Percentiles rank a stretch among this genome's conserved stretches.
Conservation (phyloP, 2,113 vertebrate genomes). For the Daubentonia madagascariensis region DNA sequence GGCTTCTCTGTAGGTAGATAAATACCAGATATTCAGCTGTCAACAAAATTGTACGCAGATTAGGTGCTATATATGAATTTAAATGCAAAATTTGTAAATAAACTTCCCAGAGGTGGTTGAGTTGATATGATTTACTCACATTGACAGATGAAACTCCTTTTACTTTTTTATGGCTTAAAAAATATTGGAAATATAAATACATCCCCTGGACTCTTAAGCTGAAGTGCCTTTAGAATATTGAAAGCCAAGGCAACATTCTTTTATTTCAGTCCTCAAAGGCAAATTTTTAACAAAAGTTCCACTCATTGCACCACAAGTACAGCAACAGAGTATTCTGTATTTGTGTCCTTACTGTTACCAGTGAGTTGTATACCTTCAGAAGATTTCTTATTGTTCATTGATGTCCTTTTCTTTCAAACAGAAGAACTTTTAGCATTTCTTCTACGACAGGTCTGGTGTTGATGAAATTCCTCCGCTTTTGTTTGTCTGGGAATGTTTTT, state of each 20-base stretch:
- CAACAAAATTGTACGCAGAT: conserved; percentile 62
- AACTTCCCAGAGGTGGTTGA: conserved; percentile 44
- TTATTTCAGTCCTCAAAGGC: conserved; percentile 36
- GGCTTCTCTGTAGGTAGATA: conserved; percentile 31
- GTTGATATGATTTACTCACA: conserved; percentile 52
- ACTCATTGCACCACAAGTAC: not conserved
- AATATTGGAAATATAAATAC: conserved; percentile 46
- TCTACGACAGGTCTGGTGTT: too few species aligned
- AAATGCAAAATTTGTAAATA: conserved; percentile 57
- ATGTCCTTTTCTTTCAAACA: too few species aligned
- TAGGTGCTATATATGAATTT: conserved; percentile 45
- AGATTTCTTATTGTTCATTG: too few species aligned
- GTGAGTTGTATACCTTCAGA: too few species aligned
- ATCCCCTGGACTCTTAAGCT: not conserved
- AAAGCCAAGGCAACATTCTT: not conserved
- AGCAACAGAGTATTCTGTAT: too few species aligned
- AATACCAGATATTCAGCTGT: conserved; percentile 36
- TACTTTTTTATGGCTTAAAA: conserved; percentile 37
- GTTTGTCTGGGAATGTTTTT: too few species aligned
- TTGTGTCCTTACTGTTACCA: too few species aligned
- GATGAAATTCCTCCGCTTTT: too few species aligned
- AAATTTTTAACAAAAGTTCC: not conserved
- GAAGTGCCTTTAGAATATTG: conserved; percentile 46
- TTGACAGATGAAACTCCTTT: conserved; percentile 43
- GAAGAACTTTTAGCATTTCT: too few species aligned